phyloP scores from a whole-genome alignment of 2,797 vertebrate genomes.

The Pipistrellus pipistrellus region DNA sequence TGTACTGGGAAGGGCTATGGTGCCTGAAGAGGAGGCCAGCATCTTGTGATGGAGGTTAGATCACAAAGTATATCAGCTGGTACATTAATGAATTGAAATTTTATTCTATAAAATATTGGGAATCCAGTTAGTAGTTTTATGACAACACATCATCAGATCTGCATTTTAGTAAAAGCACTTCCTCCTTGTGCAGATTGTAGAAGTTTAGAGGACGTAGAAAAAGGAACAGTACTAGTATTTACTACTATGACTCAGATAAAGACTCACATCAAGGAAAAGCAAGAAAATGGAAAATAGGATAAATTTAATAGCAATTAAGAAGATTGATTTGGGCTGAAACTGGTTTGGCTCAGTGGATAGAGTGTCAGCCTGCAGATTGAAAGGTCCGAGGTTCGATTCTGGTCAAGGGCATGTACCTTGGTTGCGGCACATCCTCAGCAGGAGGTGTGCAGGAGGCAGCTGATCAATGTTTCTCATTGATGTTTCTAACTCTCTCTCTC shows the following conservation, averaged over 20 bases:
- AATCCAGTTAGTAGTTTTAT: not conserved
- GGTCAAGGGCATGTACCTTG: too few species aligned
- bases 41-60: not conserved
- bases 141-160: not conserved
- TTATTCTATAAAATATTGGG: constrained; percentile 5
- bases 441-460: too few species aligned
- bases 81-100: not conserved
- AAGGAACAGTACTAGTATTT: not conserved
- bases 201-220: not conserved
- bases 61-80: not conserved
- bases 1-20: not conserved
- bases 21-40: not conserved
- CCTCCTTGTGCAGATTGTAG: not conserved
- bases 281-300: not conserved
- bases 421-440: too few species aligned
- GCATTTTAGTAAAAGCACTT: not conserved
- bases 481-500: too few species aligned
- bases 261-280: not conserved
- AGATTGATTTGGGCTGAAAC: too few species aligned
- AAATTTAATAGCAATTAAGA: not conserved
- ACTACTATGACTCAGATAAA: not conserved
- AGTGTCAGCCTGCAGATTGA: too few species aligned
- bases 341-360: too few species aligned
- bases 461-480: too few species aligned
- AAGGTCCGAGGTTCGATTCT: too few species aligned